Evolutionary conservation across 2,888 invertebrate genomes (phyloP).

Genomic region (Harpalus rufipes): DNA sequence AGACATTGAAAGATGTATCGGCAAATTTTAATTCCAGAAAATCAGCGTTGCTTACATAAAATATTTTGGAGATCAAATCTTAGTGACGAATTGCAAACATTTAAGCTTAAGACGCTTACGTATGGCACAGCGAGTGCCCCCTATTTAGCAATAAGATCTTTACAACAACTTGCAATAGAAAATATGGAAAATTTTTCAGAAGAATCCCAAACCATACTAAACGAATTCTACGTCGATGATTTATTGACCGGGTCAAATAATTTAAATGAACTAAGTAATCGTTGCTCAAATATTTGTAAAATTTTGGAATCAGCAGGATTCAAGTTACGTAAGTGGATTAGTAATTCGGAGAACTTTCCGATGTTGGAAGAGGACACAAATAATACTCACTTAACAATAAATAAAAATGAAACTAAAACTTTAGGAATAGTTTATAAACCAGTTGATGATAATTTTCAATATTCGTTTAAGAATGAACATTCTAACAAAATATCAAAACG

Average conservation of each 20-base stretch:
- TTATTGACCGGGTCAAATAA: no score
- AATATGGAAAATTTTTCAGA: conserved; percentile 62
- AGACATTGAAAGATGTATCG: conserved; percentile 71
- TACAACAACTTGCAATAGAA: conserved; percentile 50
- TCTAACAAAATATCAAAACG: no score
- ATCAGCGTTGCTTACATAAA: conserved; percentile 68
- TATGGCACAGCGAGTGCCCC: conserved; percentile 68
- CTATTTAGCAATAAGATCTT: conserved; percentile 67
- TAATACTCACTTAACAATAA: no score
- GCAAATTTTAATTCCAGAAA: conserved; percentile 69
- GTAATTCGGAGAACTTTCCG: not conserved
- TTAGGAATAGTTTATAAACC: no score
- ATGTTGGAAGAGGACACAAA: no score
- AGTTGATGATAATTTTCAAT: no score
- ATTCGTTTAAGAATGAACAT: no score
- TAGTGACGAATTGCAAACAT: conserved; percentile 41
- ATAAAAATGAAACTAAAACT: no score
- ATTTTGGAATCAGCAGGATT: conserved; percentile 26
- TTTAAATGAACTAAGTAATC: no score
- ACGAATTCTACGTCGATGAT: not conserved
- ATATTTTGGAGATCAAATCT: conserved; percentile 68
- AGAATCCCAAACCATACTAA: conserved; percentile 49
- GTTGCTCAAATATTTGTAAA: no score
- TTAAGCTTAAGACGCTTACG: conserved; percentile 66
- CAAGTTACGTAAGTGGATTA: conserved; percentile 39